Percentiles rank a stretch among this genome's conserved stretches.
phyloP scores from a whole-genome alignment of 2,888 invertebrate genomes.

The Ophion slaviceki region DNA sequence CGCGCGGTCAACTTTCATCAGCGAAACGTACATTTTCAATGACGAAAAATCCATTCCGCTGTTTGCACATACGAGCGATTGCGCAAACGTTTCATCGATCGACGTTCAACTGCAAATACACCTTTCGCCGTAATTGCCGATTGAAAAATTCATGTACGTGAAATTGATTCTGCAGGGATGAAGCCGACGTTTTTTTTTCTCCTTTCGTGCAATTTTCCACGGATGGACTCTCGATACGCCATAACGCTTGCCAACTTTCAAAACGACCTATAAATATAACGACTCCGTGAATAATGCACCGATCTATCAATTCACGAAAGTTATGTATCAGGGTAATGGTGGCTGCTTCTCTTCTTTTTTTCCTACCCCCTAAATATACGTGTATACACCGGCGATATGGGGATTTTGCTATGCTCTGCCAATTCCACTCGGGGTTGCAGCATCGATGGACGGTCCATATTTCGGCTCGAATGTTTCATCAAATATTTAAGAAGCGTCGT shows the following conservation, averaged over 20 bases:
- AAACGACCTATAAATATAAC: conserved; percentile 72
- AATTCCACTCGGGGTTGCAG: conserved; percentile 58
- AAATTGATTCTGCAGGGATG: conserved; percentile 39
- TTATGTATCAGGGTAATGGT: conserved; percentile 79
- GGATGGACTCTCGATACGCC: conserved; percentile 37
- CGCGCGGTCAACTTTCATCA: neutral
- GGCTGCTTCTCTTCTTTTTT: conserved; percentile 63
- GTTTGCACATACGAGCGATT: neutral
- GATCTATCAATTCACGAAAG: conserved; percentile 72
- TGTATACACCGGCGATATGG: conserved; percentile 37
- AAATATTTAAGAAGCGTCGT: conserved; percentile 80
- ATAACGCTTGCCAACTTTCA: conserved; percentile 70
- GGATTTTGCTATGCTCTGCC: conserved; percentile 43
- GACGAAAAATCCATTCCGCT: neutral
- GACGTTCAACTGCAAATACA: conserved; percentile 1
- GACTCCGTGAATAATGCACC: conserved; percentile 71
- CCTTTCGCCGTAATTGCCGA: conserved; percentile 5
- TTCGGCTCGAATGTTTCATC: conserved; percentile 81
- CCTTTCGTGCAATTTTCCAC: conserved; percentile 18
- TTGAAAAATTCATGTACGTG: conserved; percentile 35
- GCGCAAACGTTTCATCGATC: neutral
- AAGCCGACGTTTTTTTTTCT: neutral
- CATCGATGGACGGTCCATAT: conserved; percentile 75
- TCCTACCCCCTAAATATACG: conserved; percentile 18
- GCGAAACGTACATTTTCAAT: neutral